Base-by-base conservation (phyloP, 2,888 invertebrate genomes). In the Notodonta ziczac region DNA sequence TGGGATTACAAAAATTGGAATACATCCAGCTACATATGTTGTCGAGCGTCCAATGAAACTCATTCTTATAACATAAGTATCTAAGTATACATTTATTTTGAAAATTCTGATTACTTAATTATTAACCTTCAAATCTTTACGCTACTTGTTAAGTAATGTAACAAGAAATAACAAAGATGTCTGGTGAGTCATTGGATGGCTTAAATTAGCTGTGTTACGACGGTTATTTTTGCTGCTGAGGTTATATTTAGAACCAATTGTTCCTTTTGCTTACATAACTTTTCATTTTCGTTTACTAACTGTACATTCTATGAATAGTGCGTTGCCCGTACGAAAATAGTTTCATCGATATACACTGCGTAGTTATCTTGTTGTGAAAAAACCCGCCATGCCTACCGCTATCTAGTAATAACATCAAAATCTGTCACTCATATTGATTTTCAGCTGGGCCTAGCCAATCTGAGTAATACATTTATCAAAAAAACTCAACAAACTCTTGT, bases 31-130 rank as follows among this genome's bases (percentile, higher is more conserved):
- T 24, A 58, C 42, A 52, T 24, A 53, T 16, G 16, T 59, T 52
- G 50, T 56, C 59, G 55, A 59, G 59, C n/a, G 46, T 66, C 58
- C 59, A 53, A 60, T 54, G 61, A 58, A 62, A 60, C 48, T 55
- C 54, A 60, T 44, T 56, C 62, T 51, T 53, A 52, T 24, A 55
- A 13, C 35, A 16, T 39, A 12, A 24, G 24, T 24, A 48, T 14
- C 10, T 9, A 35, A 7, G 35, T 3, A 56, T 24, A 56, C 9
- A n/a, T 51, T 32, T 57, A 39, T 57, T 57, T 52, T 52, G 9
- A 10, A 32, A 52, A 16, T 13, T 32, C 24, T 12, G 50, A 14
- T 50, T 50, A 8, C 50, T 5, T 14, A 35, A 35, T 48, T n/a
- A 13, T 13, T 13, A 52, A 32, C 12, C 13, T 35, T 32, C 35